Evolutionary conservation across 2,113 vertebrate genomes (phyloP), one percentile per base, ranked within the genome.

Genomic region (Helogale parvula): DNA sequence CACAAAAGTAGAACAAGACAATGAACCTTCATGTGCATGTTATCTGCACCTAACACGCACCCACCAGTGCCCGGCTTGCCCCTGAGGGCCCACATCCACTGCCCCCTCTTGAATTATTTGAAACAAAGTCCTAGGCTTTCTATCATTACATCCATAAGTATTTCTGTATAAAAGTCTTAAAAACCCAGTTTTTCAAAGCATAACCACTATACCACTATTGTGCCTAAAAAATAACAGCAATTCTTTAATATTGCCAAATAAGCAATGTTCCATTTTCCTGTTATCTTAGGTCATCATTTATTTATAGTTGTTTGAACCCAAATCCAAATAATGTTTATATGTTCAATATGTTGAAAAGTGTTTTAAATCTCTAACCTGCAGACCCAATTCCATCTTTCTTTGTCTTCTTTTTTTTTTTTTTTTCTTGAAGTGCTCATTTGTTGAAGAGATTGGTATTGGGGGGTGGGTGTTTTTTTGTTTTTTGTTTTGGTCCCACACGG

Each of bases 181-280:
- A 88, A 84, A 88, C 82, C 9, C 63, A 77, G 35, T 81, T 57
- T 81, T 91, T 25, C 74, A 84, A 76, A 74, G 41, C 38, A 68
- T 57, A 90, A 86, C 9, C 72, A 90, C 33, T 90, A n/a, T 45
- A 77, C 15, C 27, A 92, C 68, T 79, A 65, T 63, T 71, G 80
- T 33, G 74, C 45, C 65, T 76, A 54, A 92, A 96, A 81, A 50
- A 74, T 69, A 82, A 52, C 71, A 74, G 12, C 71, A 81, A 76
- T 97, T 91, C 25, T 84, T 97, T 92, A 84, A 92, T 82, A 93
- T 66, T 8, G 66, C 80, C 79, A 81, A 80, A 87, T 95, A 81
- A 54, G 21, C 47, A 94, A 21, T 89, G 57, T 89, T 90, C 89
- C n/a, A 87, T 38, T 93, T 94, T 76, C 38, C 35, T 63, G 2